Percentiles rank a stretch among this genome's conserved stretches.
These are phyloP conservation scores for Hydrozoanthus gracilis DNA, from an alignment of 92 coral and sea anemone species.

Conservation along the genomic window DNA sequence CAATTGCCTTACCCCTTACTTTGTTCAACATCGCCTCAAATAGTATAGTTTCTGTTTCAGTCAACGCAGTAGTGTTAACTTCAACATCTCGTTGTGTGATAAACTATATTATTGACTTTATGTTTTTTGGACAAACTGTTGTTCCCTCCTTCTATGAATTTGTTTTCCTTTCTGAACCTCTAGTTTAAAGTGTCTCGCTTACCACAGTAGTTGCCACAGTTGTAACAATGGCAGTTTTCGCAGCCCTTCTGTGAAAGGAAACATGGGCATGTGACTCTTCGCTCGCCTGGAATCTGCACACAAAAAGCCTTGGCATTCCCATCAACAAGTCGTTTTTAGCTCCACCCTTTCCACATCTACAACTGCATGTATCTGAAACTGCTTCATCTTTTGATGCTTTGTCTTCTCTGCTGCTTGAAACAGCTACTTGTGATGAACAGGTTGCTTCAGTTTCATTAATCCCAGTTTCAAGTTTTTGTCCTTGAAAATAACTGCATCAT, in stretches of 20 bases:
- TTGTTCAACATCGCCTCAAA: constrained; percentile 36
- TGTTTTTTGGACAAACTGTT: constrained; percentile 46
- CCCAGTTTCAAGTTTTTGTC: neutral
- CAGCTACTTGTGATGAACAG: neutral
- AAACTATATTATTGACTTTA: constrained; percentile 37
- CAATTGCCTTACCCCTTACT: constrained; percentile 39
- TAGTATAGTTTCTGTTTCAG: constrained; percentile 42
- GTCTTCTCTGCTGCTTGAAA: neutral
- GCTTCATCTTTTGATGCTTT: neutral
- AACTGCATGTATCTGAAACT: constrained; percentile 31
- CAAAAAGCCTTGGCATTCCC: constrained; percentile 33
- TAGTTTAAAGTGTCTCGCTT: constrained; percentile 1
- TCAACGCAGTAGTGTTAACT: constrained; percentile 27
- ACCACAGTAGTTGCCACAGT: constrained; percentile 41
- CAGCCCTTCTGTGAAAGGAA: constrained; percentile 37
- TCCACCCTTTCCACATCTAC: too few species aligned
- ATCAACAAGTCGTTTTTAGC: constrained; percentile 20
- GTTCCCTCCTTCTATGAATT: constrained; percentile 25
- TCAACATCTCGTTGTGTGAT: constrained; percentile 33
- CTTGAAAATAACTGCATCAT: constrained; percentile 47
- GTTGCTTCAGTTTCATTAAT: constrained; percentile 10
- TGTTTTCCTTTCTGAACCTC: constrained; percentile 22
- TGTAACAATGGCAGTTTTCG: constrained; percentile 37
- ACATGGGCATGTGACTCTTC: constrained; percentile 54
- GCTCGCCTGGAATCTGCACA: constrained; percentile 52